Evolutionary conservation across 2,797 vertebrate genomes (phyloP).

Genomic region (Sylvia borin): DNA sequence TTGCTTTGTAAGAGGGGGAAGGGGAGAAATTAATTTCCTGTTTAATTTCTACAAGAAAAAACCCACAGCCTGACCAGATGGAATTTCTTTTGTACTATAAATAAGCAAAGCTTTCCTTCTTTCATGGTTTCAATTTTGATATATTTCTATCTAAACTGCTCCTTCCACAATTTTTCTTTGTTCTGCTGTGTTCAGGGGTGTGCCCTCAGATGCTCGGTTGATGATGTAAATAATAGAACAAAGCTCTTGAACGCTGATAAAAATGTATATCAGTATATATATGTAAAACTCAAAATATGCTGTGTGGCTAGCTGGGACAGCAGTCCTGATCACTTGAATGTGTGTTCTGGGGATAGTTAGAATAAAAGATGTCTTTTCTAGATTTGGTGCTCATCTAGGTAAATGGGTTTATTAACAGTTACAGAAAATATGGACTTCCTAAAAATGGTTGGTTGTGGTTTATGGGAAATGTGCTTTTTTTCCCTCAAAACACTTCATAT

Average conservation of each 20-base stretch:
- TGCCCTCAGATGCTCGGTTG: background rate
- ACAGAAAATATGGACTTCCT: background rate
- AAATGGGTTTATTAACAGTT: background rate
- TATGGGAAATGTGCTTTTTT: background rate
- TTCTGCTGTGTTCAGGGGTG: background rate
- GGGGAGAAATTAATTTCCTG: slow-evolving; percentile 28
- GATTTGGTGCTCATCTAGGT: background rate
- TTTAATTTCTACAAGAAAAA: slow-evolving; percentile 44
- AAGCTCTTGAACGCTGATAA: background rate
- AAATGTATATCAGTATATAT: background rate
- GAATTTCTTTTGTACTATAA: slow-evolving; percentile 5
- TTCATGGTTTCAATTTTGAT: background rate
- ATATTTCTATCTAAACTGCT: slow-evolving; percentile 21
- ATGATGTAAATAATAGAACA: background rate
- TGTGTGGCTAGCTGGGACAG: background rate
- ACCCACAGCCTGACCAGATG: background rate
- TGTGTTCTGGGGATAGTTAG: background rate
- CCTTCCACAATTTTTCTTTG: background rate
- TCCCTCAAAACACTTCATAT: background rate
- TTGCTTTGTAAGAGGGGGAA: background rate
- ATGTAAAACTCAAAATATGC: background rate
- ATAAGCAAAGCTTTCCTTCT: background rate
- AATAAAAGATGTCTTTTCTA: background rate
- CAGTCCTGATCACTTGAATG: background rate
- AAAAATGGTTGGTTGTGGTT: background rate